Base-by-base conservation (phyloP, 2,113 vertebrate species). In the Nipponia nippon region DNA sequence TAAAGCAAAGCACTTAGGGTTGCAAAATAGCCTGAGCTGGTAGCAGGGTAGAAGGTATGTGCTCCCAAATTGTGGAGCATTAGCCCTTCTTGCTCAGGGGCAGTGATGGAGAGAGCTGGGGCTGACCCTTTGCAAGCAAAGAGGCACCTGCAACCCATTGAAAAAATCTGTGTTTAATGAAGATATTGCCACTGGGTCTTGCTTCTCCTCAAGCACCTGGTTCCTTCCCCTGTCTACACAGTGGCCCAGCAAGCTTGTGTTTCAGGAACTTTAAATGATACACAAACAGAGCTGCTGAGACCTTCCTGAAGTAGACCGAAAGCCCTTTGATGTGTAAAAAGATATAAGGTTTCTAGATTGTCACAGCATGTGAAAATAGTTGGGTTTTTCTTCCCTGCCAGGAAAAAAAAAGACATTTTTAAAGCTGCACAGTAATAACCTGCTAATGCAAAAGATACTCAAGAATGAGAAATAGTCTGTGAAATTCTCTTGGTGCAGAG, bases 121-220 rank as follows among this genome's bases (percentile, higher is more conserved):
- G 25, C 10, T 65, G 29, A 36, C 8, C 44, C 73, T 61, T 38
- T 36, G 53, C 23, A 10, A 56, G 40, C 10, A 20, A 65, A 73
- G 20, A 21, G 22, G 5, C 7, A 15, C 21, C n/a, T 23, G 13
- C 2, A 69, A 6, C 58, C 53, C 32, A 2, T 0, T 14, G 20
- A 16, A 44, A 20, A 58, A 72, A 46, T 26, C 58, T 8, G 25
- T 44, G 32, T 34, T 61, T 58, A 22, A 7, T 6, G 13, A 49
- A 32, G 32, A 6, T 38, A 11, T 47, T 82, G 15, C 26, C 49
- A 34, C n/a, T 3, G 26, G n/a, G n/a, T 30, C 55, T n/a, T 7
- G 8, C 19, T 65, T 73, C 44, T 84, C 58, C 30, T 55, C n/a
- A 6, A 62, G n/a, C 38, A 19, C 11, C 27, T n/a, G 11, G 11